A percentile compares a stretch with the other conserved stretches of the same genome.
Conservation (phyloP, 2,113 vertebrate genomes). For the Brachypodius melanocephalos region DNA sequence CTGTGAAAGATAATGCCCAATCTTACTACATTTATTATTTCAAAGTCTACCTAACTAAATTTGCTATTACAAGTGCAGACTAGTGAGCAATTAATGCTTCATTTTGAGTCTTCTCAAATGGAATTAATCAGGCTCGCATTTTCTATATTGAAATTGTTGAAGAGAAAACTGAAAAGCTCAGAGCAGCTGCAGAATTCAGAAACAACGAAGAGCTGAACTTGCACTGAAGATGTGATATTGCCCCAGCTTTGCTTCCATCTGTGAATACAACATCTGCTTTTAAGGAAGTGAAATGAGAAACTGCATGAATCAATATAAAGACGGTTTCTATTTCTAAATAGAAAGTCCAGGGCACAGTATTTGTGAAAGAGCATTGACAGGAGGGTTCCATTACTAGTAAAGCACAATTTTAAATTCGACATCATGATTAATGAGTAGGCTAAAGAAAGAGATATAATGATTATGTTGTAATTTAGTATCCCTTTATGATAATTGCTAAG, state of each 20-base stretch:
- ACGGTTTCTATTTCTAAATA: slow-evolving; percentile 12
- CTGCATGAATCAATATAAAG: slow-evolving; percentile 36
- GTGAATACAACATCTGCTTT: slow-evolving; percentile 59
- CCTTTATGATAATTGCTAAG: not conserved
- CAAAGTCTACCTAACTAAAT: slow-evolving; percentile 57
- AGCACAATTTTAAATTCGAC: not conserved
- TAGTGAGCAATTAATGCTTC: slow-evolving; percentile 43
- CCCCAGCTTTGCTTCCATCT: slow-evolving; percentile 46
- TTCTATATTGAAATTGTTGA: slow-evolving; percentile 43
- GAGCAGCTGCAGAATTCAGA: slow-evolving; percentile 48
- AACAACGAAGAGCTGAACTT: slow-evolving; percentile 52
- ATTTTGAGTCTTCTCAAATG: slow-evolving; percentile 34
- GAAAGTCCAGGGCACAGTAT: not conserved
- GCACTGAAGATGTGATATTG: not conserved
- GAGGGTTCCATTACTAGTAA: not conserved
- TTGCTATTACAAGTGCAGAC: slow-evolving; percentile 32
- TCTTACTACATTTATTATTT: slow-evolving; percentile 43
- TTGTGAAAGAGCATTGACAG: slow-evolving; percentile 12
- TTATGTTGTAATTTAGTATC: not conserved
- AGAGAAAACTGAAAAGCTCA: slow-evolving; percentile 42
- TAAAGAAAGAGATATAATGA: not conserved
- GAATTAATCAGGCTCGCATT: slow-evolving; percentile 58
- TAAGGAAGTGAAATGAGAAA: slow-evolving; percentile 50
- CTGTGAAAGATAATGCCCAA: slow-evolving; percentile 55
- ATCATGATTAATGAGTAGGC: not conserved